These are phyloP conservation scores for Dioctria linearis DNA, from an alignment of 2,888 invertebrate species.

Conservation along the genomic window DNA sequence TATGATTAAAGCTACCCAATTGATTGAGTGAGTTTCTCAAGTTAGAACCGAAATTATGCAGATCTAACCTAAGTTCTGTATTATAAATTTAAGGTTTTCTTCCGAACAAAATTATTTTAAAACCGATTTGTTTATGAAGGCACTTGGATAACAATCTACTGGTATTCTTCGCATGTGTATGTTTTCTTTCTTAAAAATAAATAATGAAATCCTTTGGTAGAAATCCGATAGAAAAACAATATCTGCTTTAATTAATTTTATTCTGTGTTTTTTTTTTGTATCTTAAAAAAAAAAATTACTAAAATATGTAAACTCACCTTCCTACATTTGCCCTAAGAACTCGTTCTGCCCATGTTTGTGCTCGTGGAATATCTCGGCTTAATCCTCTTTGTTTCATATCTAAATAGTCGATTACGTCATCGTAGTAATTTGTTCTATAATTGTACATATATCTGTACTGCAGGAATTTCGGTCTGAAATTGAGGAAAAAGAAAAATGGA, in stretches of 20 bases:
- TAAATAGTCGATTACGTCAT: conserved; percentile 87
- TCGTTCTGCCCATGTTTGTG: conserved; percentile 90
- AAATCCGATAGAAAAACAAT: too few species aligned
- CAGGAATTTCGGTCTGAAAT: conserved; percentile 81
- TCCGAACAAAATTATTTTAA: too few species aligned
- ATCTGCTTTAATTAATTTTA: not conserved
- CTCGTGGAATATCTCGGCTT: conserved; percentile 79
- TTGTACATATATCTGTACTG: conserved; percentile 88
- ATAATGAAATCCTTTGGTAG: too few species aligned
- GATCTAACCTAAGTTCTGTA: too few species aligned
- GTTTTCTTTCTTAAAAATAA: too few species aligned
- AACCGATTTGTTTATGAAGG: too few species aligned
- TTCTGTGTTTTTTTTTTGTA: conserved; percentile 3
- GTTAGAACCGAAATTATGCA: too few species aligned
- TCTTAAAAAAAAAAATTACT: not conserved
- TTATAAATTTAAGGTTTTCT: too few species aligned
- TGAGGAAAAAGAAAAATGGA: not conserved
- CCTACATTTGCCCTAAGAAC: conserved; percentile 79
- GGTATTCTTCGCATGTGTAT: too few species aligned
- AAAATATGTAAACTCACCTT: conserved; percentile 62
- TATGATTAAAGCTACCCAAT: too few species aligned
- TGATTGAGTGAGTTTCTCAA: too few species aligned
- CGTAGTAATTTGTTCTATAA: conserved; percentile 89
- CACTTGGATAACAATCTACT: too few species aligned
- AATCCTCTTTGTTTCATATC: conserved; percentile 82